Evolutionary conservation across 2,888 invertebrate genomes (phyloP), one percentile per base, ranked within the genome.

Genomic region (Oxystoma pomonae): DNA sequence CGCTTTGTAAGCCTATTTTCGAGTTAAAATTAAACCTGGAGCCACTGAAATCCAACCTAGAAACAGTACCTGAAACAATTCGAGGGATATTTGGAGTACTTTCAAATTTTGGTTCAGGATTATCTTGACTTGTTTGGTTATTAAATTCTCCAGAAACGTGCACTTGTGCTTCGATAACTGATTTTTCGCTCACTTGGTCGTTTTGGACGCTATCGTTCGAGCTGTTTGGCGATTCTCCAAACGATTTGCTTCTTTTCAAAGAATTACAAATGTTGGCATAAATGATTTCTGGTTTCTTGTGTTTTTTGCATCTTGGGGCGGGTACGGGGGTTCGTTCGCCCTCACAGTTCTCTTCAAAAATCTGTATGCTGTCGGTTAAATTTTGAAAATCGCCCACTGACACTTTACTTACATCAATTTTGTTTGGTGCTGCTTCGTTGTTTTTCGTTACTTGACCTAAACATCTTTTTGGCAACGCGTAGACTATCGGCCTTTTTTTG

Each of bases 361-460:
- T 84, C 79, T 88, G 87, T 67, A 87, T 87, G 16, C 87, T 87
- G 74, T 88, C 88, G 55, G 86, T 87, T 61, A 88, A 77, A 74
- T 88, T 87, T 76, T 89, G 86, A 76, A 87, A 87, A 64, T 82
- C 80, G 65, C 79, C 80, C 0, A 77, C 73, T 66, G 76, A 74
- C 78, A 74, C 59, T 66, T 76, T 74, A 78, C 74, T 58, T 80
- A 68, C n/a, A 80, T 65, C 59, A 22, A 64, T 61, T 18, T 65
- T 62, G 16, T 66, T 68, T 20, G 68, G 62, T n/a, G 56, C 20
- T 17, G 17, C 56, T 7, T 59, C 59, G 2, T 56, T 16, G 17
- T 65, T 35, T 57, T 64, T 66, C 50, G 69, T 63, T 20, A 70
- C 18, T 20, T 72, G 71, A 57, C 68, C 71, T 21, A 75, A 69